phyloP scores from a whole-genome alignment of 2,797 vertebrate species.

The Pangasius macronema region DNA sequence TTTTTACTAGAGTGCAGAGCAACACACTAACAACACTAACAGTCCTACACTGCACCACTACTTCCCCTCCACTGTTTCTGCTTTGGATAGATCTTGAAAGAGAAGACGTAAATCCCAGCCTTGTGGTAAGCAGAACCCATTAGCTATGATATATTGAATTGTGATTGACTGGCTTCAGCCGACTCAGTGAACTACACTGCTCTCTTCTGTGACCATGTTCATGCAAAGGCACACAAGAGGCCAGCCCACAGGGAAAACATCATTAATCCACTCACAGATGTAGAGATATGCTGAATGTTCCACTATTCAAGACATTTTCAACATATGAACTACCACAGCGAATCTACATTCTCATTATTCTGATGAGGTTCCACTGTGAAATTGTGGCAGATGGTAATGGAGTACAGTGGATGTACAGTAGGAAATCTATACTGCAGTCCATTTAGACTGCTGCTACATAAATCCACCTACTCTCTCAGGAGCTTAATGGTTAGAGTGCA shows the following conservation, averaged over 20 bases:
- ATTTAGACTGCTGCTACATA: slow-evolving; percentile 55
- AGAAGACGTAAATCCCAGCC: not conserved
- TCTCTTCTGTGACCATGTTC: not conserved
- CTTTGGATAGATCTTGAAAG: not conserved
- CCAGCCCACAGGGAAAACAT: not conserved
- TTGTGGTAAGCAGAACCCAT: not conserved
- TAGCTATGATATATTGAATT: slow-evolving; percentile 11
- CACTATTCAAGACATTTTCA: not conserved
- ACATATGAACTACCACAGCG: not conserved
- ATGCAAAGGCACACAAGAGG: not conserved
- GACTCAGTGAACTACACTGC: not conserved
- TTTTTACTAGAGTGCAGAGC: not conserved
- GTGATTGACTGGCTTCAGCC: not conserved
- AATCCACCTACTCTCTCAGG: slow-evolving; percentile 50
- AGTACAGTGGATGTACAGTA: slow-evolving; percentile 31
- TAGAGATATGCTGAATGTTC: not conserved
- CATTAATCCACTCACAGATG: slow-evolving; percentile 3
- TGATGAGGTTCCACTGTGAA: not conserved
- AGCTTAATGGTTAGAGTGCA: slow-evolving; percentile 45
- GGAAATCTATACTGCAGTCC: slow-evolving; percentile 54
- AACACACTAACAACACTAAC: slow-evolving; percentile 1
- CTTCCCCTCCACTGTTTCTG: not conserved
- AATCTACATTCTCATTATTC: slow-evolving; percentile 2
- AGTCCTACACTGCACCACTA: not conserved
- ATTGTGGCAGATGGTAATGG: slow-evolving; percentile 39